phyloP scores from a whole-genome alignment of 2,888 invertebrate species.

The Heliconius aoede region DNA sequence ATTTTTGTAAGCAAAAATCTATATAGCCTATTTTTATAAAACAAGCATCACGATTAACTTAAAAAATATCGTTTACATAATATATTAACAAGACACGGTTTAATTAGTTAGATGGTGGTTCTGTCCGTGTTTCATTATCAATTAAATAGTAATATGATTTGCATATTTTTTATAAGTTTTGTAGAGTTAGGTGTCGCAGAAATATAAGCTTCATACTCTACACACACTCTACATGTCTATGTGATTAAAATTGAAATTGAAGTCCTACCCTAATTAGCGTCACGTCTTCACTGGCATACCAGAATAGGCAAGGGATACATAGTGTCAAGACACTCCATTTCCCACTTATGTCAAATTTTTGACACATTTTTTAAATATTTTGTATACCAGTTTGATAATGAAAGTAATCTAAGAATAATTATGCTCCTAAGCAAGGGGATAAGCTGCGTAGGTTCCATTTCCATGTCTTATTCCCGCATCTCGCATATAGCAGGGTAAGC shows the following conservation, averaged over 20 bases:
- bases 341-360: background rate
- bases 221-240: background rate
- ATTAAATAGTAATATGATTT: constrained; percentile 9
- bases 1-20: background rate
- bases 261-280: background rate
- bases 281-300: too few relatives aligned
- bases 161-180: constrained; percentile 9
- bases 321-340: background rate
- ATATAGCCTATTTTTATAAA: background rate
- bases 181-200: background rate
- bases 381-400: too few relatives aligned
- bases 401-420: too few relatives aligned
- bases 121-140: constrained; percentile 11
- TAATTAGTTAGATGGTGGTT: constrained; percentile 14
- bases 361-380: too few relatives aligned
- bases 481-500: too few relatives aligned
- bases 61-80: constrained; percentile 5
- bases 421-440: too few relatives aligned
- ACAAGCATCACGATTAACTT: background rate
- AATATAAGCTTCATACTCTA: background rate
- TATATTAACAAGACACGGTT: constrained; percentile 23
- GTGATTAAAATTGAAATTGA: background rate
- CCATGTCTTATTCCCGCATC: too few relatives aligned
- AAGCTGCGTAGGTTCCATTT: too few relatives aligned
- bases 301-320: background rate